Evolutionary conservation across 1,140 invertebrate species (phyloP).

Genomic region (Phthorimaea operculella): DNA sequence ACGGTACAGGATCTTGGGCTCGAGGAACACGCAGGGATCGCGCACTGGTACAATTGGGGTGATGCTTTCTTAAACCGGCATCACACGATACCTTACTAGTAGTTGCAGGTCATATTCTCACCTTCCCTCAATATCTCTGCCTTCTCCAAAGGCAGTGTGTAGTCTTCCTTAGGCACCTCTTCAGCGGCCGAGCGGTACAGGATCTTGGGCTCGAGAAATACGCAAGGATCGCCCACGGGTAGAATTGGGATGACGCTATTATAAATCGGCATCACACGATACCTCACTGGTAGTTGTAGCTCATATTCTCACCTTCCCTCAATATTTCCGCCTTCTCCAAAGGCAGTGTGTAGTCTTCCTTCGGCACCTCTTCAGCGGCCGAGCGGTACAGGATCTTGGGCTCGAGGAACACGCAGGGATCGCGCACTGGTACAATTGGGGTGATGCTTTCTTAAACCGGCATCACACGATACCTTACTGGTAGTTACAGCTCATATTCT

Average conservation of each 20-base stretch:
- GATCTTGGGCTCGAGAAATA: slow-evolving; percentile 98
- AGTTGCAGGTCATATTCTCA: slow-evolving; percentile 44
- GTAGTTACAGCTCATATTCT: too few species aligned
- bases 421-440: too few species aligned
- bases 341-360: too few species aligned
- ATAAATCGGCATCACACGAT: too few species aligned
- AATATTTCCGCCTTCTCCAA: too few species aligned
- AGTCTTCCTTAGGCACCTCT: slow-evolving; percentile 89
- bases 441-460: too few species aligned
- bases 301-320: slow-evolving; percentile 75
- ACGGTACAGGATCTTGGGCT: slow-evolving; percentile 98
- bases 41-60: slow-evolving; percentile 69
- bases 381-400: too few species aligned
- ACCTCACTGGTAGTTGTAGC: too few species aligned
- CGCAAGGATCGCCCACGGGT: slow-evolving; percentile 94
- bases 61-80: slow-evolving; percentile 63
- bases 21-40: slow-evolving; percentile 97
- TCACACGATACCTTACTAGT: slow-evolving; percentile 75
- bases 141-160: slow-evolving; percentile 86
- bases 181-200: slow-evolving; percentile 95
- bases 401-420: too few species aligned
- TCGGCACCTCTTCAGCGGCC: too few species aligned
- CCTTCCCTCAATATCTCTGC: slow-evolving; percentile 92
- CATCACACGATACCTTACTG: too few species aligned
- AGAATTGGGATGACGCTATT: too few species aligned